Percentiles rank a stretch among this genome's conserved stretches.
Conservation (phyloP, 2,888 invertebrate species). For the Pollenia amentaria region DNA sequence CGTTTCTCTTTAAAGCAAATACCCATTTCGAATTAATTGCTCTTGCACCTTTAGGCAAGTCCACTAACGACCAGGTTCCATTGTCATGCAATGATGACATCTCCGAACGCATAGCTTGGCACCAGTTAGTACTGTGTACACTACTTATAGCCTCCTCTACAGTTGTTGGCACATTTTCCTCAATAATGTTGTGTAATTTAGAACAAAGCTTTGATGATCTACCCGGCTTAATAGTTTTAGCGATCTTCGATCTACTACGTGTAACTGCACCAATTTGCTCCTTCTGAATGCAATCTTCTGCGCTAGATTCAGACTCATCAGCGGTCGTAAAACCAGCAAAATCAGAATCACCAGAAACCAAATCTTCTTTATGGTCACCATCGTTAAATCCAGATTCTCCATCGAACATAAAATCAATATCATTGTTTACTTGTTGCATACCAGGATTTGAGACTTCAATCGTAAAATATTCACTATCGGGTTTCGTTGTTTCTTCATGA, state of each 20-base stretch:
- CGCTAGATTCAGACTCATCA: conserved; percentile 3
- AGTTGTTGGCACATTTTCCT: conserved; percentile 1
- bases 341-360: not conserved
- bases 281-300: not conserved
- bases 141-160: not conserved
- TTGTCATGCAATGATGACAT: conserved; percentile 1
- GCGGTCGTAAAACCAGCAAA: conserved; percentile 31
- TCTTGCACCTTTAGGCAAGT: conserved; percentile 22
- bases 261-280: not conserved
- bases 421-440: not conserved
- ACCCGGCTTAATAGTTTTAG: not conserved
- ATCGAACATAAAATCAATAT: not conserved
- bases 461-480: conserved; percentile 1
- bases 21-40: no score
- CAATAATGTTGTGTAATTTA: not conserved
- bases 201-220: conserved; percentile 16
- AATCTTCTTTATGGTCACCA: not conserved
- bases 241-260: not conserved
- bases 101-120: not conserved
- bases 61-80: conserved; percentile 33
- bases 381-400: not conserved
- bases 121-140: not conserved
- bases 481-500: not conserved
- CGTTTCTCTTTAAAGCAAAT: no score
- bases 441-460: not conserved